phyloP scores from a whole-genome alignment of 2,888 invertebrate genomes.

The Margaritifera margaritifera region DNA sequence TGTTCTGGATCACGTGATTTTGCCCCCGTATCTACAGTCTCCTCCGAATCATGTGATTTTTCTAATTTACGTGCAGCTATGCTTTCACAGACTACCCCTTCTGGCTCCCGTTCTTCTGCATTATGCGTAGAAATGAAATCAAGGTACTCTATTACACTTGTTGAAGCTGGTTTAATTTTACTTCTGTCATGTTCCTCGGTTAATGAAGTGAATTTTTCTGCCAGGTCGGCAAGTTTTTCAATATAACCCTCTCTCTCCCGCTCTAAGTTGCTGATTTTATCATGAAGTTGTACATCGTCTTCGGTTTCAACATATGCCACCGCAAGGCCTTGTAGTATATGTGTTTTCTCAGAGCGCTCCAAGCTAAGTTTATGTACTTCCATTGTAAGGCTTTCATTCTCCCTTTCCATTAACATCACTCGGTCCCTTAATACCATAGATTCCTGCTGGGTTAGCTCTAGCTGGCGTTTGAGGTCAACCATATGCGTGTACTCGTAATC shows the following conservation, averaged over 20 bases:
- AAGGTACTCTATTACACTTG: no score
- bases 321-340: slow-evolving; percentile 12
- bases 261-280: slow-evolving; percentile 17
- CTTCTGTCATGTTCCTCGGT: slow-evolving; percentile 1
- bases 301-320: slow-evolving; percentile 27
- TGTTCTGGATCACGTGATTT: slow-evolving; percentile 28
- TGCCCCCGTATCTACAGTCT: slow-evolving; percentile 1
- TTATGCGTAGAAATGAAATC: no score
- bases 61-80: no score
- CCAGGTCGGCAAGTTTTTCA: slow-evolving; percentile 18
- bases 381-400: slow-evolving; percentile 43
- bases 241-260: slow-evolving; percentile 2
- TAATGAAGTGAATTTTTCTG: slow-evolving; percentile 15
- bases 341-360: neutral
- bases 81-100: no score
- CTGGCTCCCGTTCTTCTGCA: no score
- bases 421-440: slow-evolving; percentile 77
- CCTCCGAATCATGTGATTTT: no score
- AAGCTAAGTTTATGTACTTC: slow-evolving; percentile 32
- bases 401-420: slow-evolving; percentile 78
- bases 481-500: slow-evolving; percentile 75
- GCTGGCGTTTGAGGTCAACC: slow-evolving; percentile 82
- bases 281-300: slow-evolving; percentile 16
- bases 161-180: no score
- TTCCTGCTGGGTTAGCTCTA: slow-evolving; percentile 83